Base-by-base conservation (phyloP, 2,888 invertebrate species). In the Silvanus unidentatus region DNA sequence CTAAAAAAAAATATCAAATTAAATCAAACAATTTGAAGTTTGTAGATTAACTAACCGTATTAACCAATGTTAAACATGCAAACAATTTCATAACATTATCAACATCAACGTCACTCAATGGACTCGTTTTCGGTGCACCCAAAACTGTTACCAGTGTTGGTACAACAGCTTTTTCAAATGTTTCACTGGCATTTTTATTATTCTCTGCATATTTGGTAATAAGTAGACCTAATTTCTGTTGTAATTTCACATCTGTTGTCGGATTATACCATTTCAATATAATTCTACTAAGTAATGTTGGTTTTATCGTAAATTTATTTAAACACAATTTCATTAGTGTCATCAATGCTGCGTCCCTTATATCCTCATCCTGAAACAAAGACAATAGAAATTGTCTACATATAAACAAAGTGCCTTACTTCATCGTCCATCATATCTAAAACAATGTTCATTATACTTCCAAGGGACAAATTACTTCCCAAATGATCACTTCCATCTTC, bases 211-310 rank as follows among this genome's bases (percentile, higher is more conserved):
- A 58, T 5, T 42, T 48, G 16, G 39, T 43, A 29, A 58, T 47
- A 1, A 55, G 34, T 12, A 43, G 14, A 10, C 54, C 57, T 1
- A 55, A 40, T n/a, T 50, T 35, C 14, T 50, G 50, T 11, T 56
- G 50, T n/a, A 56, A 42, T 15, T 36, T 53, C 14, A n/a, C n/a
- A 39, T 55, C 57, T 45, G 22, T 55, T 29, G 49, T 12, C 10
- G 60, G 60, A 45, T 50, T 58, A 35, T 50, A 58, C 61, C 61
- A 61, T 39, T 59, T 59, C 32, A 61, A 38, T n/a, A 60, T 43
- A 32, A 61, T 45, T 44, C 58, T 47, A n/a, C 52, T 50, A 15
- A 60, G 47, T 16, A 56, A 30, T n/a, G 45, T 22, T 9, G 58
- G 41, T 8, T 43, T 52, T 1, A 57, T 49, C 5, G 57, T 52